These are phyloP conservation scores for Cyrtorhinus lividipennis DNA, from an alignment of 1,140 invertebrate species.

Conservation along the genomic window DNA sequence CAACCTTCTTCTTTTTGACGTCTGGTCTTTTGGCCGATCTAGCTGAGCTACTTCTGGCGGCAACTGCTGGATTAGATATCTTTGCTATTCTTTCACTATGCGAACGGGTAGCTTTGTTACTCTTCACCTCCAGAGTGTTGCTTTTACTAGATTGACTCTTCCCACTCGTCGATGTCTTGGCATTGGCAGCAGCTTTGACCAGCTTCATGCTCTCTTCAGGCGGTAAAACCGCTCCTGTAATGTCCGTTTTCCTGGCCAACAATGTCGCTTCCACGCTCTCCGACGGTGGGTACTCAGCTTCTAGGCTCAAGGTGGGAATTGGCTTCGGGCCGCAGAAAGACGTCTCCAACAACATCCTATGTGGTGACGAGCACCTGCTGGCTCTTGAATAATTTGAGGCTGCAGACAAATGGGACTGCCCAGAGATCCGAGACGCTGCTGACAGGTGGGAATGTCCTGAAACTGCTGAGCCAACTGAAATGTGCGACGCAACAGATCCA, in stretches of 20 bases:
- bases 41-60: constrained; percentile 4
- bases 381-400: constrained; percentile 44
- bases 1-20: constrained; percentile 3
- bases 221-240: constrained; percentile 36
- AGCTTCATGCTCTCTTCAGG: constrained; percentile 11
- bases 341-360: constrained; percentile 74
- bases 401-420: constrained; percentile 36
- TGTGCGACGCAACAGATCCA: constrained; percentile 24
- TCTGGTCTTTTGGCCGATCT: neutral
- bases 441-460: constrained; percentile 29
- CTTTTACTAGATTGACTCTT: neutral
- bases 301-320: constrained; percentile 33
- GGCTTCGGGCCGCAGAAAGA: constrained; percentile 75
- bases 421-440: constrained; percentile 33
- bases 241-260: constrained; percentile 40
- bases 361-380: constrained; percentile 66
- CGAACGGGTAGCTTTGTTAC: neutral
- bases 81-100: constrained; percentile 12
- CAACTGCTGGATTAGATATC: neutral
- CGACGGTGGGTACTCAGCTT: constrained; percentile 33
- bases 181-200: neutral
- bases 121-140: neutral
- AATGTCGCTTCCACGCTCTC: constrained; percentile 48
- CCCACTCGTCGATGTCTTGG: neutral
- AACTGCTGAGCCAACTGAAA: constrained; percentile 28